Base-by-base conservation (phyloP, 2,113 vertebrate species). In the Accipiter cooperii region DNA sequence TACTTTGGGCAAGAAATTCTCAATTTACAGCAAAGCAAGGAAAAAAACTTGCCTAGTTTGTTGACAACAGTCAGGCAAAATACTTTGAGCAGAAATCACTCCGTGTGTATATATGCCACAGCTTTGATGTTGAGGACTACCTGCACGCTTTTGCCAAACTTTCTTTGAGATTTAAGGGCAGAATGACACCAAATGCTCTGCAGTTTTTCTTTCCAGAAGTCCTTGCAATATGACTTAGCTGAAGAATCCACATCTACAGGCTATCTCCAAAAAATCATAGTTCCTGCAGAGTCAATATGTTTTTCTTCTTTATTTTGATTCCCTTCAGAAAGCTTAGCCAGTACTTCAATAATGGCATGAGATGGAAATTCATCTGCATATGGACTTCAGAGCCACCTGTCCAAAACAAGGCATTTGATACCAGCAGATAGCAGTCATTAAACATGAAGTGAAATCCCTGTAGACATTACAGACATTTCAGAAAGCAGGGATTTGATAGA, bases 101-200 rank as follows among this genome's bases (percentile, higher is more conserved):
- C 5, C 1, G n/a, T 31, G 2, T 25, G 9, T 10, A 21, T 8
- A 8, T 13, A 36, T 28, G 6, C 24, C 4, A 57, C 13, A 2
- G 13, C 8, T 54, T 80, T 16, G 31, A n/a, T 10, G 4, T 12
- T 0, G 1, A 65, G 4, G 13, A 57, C 5, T 21, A 24, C 13
- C 22, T 86, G 36, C 10, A 29, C 9, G 17, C 1, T 63, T 90
- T 24, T 74, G 16, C 3, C 12, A 47, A 13, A 14, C 7, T 58
- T 63, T 79, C 26, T 68, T 52, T 38, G 60, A 70, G 49, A 40
- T 10, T 38, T 55, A 24, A 38, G 8, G 4, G 10, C 8, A 87
- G 29, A 73, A 81, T 17, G 12, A 65, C 19, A 34, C 7, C 2
- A 73, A 69, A 44, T 55, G 2, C 0, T 85, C 14, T 61, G 7